A percentile compares a stretch with the other conserved stretches of the same genome.
Conservation (phyloP, 2,113 vertebrate genomes). For the Cyprinus carpio region DNA sequence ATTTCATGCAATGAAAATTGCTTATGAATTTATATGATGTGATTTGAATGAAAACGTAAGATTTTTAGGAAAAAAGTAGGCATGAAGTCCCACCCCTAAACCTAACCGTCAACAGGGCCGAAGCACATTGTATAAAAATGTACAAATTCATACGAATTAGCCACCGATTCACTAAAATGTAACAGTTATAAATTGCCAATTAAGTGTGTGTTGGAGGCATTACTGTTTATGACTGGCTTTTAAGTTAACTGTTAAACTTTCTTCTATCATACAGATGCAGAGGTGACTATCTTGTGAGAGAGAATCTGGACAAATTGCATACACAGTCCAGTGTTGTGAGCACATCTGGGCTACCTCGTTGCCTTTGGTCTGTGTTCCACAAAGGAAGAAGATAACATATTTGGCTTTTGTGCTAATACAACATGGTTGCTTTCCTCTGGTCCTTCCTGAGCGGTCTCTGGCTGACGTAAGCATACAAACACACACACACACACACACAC, state of each 20-base stretch:
- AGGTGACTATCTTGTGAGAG: background rate
- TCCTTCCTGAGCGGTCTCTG: conserved; percentile 21
- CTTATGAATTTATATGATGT: no score
- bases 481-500: background rate
- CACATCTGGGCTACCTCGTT: background rate
- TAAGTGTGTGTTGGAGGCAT: no score
- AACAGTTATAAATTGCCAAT: no score
- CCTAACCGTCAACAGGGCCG: no score
- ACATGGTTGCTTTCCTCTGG: conserved; percentile 11
- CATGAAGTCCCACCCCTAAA: no score
- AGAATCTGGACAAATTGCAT: background rate
- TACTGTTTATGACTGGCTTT: background rate
- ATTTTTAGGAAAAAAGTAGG: no score
- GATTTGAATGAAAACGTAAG: no score
- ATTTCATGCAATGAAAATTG: no score
- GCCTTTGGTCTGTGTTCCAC: conserved; percentile 1
- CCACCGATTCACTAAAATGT: no score
- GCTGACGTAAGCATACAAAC: background rate
- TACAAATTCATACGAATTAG: no score
- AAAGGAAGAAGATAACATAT: background rate
- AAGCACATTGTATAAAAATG: no score
- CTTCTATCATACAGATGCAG: background rate
- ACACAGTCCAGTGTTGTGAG: background rate
- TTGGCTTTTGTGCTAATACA: conserved; percentile 1
- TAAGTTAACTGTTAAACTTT: background rate